Evolutionary conservation across 2,797 vertebrate genomes (phyloP).

Genomic region (Coendou prehensilis): DNA sequence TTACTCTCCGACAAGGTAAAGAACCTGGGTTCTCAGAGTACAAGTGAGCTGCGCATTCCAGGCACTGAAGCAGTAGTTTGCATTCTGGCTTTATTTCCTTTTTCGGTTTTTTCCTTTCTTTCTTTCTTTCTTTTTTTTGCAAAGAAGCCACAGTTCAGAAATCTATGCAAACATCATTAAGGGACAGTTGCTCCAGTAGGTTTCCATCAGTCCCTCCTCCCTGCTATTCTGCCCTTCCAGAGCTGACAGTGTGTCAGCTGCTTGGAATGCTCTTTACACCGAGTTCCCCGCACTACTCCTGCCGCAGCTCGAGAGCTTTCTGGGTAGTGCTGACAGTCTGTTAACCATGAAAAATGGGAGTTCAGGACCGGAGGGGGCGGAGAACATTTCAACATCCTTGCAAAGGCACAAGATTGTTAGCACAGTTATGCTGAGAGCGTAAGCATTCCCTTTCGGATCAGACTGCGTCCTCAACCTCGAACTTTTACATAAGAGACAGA

Average conservation of each 20-base stretch:
- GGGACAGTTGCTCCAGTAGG: slow-evolving; percentile 21
- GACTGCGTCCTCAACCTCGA: neutral
- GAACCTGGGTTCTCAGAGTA: neutral
- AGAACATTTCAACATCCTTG: slow-evolving; percentile 63
- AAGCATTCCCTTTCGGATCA: slow-evolving; percentile 40
- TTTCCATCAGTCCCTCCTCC: slow-evolving; percentile 60
- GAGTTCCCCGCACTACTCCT: neutral
- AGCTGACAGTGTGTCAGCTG: slow-evolving; percentile 23
- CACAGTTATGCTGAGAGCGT: slow-evolving; percentile 3
- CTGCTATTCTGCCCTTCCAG: neutral
- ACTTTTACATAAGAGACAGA: slow-evolving; percentile 20
- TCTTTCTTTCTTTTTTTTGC: neutral
- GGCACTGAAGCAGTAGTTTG: neutral
- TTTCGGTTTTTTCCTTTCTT: neutral
- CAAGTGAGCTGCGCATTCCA: neutral
- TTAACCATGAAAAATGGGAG: slow-evolving; percentile 66
- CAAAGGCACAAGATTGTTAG: slow-evolving; percentile 48
- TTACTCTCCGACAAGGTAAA: slow-evolving; percentile 49
- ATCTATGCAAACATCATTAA: slow-evolving; percentile 65
- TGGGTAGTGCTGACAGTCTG: slow-evolving; percentile 62
- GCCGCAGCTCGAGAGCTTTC: neutral
- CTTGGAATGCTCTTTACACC: neutral
- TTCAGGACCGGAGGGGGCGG: slow-evolving; percentile 65
- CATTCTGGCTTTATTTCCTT: neutral
- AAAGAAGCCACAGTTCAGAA: slow-evolving; percentile 48